phyloP scores from a whole-genome alignment of 2,888 invertebrate species.

The Diplazon laetatorius region DNA sequence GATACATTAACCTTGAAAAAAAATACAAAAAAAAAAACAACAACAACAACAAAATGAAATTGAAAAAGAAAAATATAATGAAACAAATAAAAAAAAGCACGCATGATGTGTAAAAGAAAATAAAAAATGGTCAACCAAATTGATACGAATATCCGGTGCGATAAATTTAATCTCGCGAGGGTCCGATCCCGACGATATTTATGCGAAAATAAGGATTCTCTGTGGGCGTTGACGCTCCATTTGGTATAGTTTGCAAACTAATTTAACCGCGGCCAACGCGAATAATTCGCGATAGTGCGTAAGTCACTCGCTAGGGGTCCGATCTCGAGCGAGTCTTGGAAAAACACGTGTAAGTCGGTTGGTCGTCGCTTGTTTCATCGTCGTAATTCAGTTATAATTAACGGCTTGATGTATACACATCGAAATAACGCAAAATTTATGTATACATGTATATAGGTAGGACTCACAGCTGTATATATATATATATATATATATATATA shows the following conservation, averaged over 20 bases:
- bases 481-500: background rate
- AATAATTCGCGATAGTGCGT: background rate
- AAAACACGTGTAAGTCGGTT: background rate
- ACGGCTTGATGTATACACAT: background rate
- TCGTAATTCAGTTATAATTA: slow-evolving; percentile 7
- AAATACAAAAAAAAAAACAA: too few relatives aligned
- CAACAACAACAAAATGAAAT: too few relatives aligned
- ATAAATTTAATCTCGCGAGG: background rate
- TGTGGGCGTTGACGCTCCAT: background rate
- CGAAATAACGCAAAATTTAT: background rate
- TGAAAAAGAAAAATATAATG: too few relatives aligned
- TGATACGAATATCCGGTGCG: too few relatives aligned
- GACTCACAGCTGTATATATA: too few relatives aligned
- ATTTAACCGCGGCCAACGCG: background rate
- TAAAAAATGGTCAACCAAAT: background rate
- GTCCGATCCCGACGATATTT: too few relatives aligned
- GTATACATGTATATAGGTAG: slow-evolving; percentile 26
- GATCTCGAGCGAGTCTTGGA: background rate
- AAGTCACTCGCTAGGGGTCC: background rate
- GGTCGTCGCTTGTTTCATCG: background rate
- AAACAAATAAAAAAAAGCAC: too few relatives aligned
- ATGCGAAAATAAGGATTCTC: too few relatives aligned
- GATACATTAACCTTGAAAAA: too few relatives aligned
- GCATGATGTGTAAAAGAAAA: too few relatives aligned
- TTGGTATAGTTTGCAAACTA: background rate